phyloP scores from a whole-genome alignment of 2,888 invertebrate genomes.

The Boloria euphrosyne region DNA sequence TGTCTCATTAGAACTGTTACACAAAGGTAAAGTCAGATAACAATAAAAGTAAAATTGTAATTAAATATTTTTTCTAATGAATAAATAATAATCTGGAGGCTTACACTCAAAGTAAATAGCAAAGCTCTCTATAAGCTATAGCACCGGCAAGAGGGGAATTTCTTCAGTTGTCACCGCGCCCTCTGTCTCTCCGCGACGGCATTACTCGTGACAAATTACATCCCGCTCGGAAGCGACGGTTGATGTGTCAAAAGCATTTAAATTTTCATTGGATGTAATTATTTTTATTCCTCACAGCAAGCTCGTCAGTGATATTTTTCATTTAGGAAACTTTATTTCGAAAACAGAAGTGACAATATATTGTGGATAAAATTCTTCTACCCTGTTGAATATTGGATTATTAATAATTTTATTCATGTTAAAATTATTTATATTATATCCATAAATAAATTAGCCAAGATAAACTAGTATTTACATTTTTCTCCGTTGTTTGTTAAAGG shows the following conservation, averaged over 20 bases:
- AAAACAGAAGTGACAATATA: conserved; percentile 9
- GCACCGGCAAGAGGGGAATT: conserved; percentile 55
- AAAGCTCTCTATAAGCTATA: conserved; percentile 29
- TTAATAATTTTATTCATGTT: not conserved
- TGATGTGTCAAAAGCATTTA: conserved; percentile 47
- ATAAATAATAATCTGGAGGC: no score
- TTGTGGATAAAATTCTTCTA: not conserved
- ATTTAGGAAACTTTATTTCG: conserved; percentile 10
- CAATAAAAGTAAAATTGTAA: no score
- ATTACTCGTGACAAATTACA: conserved; percentile 66
- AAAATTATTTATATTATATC: no score
- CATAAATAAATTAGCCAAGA: no score
- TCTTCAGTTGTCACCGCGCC: conserved; percentile 61
- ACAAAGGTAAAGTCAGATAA: no score
- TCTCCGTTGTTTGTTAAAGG: no score
- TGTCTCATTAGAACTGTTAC: no score
- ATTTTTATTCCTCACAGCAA: conserved; percentile 14
- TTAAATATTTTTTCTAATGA: no score
- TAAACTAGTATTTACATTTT: no score
- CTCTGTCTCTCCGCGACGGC: conserved; percentile 56
- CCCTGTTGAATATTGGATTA: not conserved
- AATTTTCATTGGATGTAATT: conserved; percentile 40
- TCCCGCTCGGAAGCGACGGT: conserved; percentile 48
- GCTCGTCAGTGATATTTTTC: conserved; percentile 14
- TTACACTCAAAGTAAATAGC: not conserved